A percentile compares a stretch with the other conserved stretches of the same genome.
phyloP scores from a whole-genome alignment of 1,140 invertebrate genomes.

The Ceratina japonica region DNA sequence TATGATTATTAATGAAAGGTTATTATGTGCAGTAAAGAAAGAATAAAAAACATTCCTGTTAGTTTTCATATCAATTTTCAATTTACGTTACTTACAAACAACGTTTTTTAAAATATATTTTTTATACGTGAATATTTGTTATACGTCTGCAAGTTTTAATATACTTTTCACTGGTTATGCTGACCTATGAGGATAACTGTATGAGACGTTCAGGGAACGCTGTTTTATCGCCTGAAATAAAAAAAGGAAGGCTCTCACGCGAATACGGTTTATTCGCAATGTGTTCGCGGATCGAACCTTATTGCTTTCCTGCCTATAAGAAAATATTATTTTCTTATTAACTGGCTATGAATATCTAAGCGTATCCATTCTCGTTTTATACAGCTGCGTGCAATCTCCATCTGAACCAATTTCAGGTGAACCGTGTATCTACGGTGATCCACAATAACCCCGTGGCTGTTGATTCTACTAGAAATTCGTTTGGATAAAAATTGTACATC shows the following conservation, averaged over 20 bases:
- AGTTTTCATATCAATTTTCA: too few relatives aligned
- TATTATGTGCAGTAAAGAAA: too few relatives aligned
- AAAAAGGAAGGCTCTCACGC: constrained; percentile 1
- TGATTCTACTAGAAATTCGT: constrained; percentile 16
- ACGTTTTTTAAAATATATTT: too few relatives aligned
- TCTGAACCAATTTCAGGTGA: not conserved
- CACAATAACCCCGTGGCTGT: constrained; percentile 3
- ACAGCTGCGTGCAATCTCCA: not conserved
- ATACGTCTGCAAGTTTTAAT: too few relatives aligned
- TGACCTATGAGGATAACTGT: not conserved
- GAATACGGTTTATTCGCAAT: too few relatives aligned
- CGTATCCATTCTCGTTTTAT: not conserved
- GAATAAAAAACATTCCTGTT: too few relatives aligned
- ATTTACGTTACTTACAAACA: too few relatives aligned
- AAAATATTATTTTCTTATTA: constrained; percentile 24
- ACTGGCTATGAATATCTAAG: constrained; percentile 27
- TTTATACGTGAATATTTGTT: not conserved
- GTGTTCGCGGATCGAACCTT: not conserved
- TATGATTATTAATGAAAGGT: too few relatives aligned
- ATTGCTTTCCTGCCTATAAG: not conserved
- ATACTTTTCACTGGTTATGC: too few relatives aligned
- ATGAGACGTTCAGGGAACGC: constrained; percentile 2
- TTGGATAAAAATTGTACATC: not conserved
- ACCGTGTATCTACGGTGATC: not conserved
- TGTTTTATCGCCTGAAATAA: constrained; percentile 20